Evolutionary conservation across 2,888 invertebrate species (phyloP).

Genomic region (Rapana venosa): DNA sequence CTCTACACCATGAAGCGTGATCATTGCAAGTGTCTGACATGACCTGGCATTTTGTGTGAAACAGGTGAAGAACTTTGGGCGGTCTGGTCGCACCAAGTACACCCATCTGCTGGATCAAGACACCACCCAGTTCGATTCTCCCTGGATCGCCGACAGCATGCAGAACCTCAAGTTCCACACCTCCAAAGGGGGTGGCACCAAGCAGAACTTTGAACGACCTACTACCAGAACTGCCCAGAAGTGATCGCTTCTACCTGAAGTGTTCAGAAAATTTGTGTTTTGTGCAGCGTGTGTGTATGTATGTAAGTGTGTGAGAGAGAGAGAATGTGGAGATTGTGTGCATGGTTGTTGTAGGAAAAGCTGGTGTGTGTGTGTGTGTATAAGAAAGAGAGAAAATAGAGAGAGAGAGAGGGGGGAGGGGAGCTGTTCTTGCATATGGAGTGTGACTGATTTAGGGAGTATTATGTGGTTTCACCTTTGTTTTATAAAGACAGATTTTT

Average conservation of each 20-base stretch:
- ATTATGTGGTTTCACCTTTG: neutral
- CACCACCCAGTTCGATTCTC: conserved; percentile 97
- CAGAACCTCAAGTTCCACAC: conserved; percentile 92
- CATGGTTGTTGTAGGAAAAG: neutral
- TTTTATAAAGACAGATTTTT: too few relatives aligned
- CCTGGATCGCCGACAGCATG: conserved; percentile 95
- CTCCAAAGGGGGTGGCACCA: conserved; percentile 94
- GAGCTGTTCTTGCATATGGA: neutral
- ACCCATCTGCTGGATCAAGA: conserved; percentile 99
- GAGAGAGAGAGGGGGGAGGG: too few relatives aligned
- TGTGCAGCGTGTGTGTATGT: neutral
- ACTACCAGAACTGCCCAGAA: conserved; percentile 54
- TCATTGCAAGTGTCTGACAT: too few relatives aligned
- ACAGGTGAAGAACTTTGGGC: conserved; percentile 97
- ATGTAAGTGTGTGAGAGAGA: too few relatives aligned
- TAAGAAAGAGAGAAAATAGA: neutral
- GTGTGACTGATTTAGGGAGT: neutral
- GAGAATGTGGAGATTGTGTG: neutral
- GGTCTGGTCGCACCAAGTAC: conserved; percentile 98
- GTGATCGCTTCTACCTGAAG: conserved; percentile 16
- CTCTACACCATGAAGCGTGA: too few relatives aligned
- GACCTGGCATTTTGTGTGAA: too few relatives aligned
- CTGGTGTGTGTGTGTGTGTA: neutral
- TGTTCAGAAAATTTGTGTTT: neutral
- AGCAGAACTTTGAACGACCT: conserved; percentile 94